These are phyloP conservation scores for Nylanderia fulva DNA, from an alignment of 1,140 invertebrate genomes.

Conservation along the genomic window DNA sequence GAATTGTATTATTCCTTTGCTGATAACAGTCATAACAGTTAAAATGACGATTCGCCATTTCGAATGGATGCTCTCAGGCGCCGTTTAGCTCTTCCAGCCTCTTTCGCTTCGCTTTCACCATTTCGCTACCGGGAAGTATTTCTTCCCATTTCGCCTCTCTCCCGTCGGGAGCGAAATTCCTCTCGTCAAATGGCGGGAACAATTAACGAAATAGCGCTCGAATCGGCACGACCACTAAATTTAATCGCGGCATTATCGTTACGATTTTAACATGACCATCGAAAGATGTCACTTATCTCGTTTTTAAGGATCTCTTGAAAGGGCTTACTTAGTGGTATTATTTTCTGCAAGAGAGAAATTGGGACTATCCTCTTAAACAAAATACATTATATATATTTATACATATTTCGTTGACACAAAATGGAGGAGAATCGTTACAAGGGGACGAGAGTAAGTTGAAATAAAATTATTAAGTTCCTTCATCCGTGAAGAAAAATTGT, in stretches of 20 bases:
- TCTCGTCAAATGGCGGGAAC: slow-evolving; percentile 4
- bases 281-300: slow-evolving; percentile 4
- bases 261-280: neutral
- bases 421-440: neutral
- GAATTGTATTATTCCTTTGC: slow-evolving; percentile 22
- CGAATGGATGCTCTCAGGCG: neutral
- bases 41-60: slow-evolving; percentile 33
- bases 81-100: slow-evolving; percentile 20
- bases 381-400: no score
- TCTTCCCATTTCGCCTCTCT: slow-evolving; percentile 27
- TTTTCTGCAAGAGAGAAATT: neutral
- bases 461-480: slow-evolving; percentile 48
- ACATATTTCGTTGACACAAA: neutral
- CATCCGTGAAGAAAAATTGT: neutral
- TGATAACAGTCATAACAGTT: slow-evolving; percentile 46
- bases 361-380: slow-evolving; percentile 21
- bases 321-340: neutral
- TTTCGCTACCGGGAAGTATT: slow-evolving; percentile 21
- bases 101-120: slow-evolving; percentile 35
- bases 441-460: neutral
- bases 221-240: slow-evolving; percentile 32
- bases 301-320: slow-evolving; percentile 18
- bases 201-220: slow-evolving; percentile 51
- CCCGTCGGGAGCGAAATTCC: neutral
- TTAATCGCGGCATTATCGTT: slow-evolving; percentile 53